Conservation (phyloP, 2,797 vertebrate species). For the Coregonus sp. region DNA sequence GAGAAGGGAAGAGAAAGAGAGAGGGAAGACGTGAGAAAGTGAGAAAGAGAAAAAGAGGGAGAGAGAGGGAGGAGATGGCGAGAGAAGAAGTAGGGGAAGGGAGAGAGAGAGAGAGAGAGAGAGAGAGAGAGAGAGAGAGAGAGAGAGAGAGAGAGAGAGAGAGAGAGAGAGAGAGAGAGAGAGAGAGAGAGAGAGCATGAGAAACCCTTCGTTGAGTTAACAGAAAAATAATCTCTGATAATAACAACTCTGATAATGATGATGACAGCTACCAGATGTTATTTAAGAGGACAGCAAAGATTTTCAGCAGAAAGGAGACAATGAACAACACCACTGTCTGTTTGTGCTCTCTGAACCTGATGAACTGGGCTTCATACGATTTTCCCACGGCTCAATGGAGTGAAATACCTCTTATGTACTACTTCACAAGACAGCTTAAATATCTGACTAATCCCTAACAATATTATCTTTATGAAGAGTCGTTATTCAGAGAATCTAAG, state of each 20-base stretch:
- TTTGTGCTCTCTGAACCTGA: constrained; percentile 18
- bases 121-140: neutral
- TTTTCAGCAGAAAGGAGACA: too few relatives aligned
- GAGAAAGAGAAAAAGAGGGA: too few relatives aligned
- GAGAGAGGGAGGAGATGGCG: constrained; percentile 22
- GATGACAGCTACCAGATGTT: neutral
- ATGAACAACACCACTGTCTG: constrained; percentile 22
- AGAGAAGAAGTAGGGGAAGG: constrained; percentile 11
- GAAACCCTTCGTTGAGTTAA: neutral
- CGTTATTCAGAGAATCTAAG: constrained; percentile 20
- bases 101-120: neutral
- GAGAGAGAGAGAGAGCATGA: constrained; percentile 11
- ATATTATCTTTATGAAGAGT: constrained; percentile 8
- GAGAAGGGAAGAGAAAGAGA: neutral
- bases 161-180: constrained; percentile 18
- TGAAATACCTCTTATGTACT: constrained; percentile 1
- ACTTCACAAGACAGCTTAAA: constrained; percentile 22
- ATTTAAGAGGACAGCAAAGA: neutral
- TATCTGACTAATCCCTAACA: constrained; percentile 30
- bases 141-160: neutral
- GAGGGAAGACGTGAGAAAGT: too few relatives aligned
- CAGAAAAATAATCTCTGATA: neutral
- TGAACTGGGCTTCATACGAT: neutral
- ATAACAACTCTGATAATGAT: neutral
- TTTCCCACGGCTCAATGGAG: neutral